Evolutionary conservation across 2,113 vertebrate genomes (phyloP), one percentile per base, ranked within the genome.

Genomic region (Donacobius atricapilla): DNA sequence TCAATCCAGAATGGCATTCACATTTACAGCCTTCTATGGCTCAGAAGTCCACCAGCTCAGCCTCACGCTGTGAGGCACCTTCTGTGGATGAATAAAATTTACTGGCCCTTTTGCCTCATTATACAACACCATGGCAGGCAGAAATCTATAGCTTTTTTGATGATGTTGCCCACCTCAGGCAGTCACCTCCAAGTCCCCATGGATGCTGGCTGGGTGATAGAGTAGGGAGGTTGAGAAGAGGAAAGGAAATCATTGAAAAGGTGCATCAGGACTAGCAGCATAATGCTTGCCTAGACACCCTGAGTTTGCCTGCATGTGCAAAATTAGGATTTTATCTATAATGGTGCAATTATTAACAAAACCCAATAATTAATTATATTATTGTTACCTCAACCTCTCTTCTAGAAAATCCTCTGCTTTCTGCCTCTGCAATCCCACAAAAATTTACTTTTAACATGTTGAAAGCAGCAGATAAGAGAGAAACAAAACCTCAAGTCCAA

Each of bases 381-480:
- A 57, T n/a, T 61, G 10, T 42, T 87, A 56, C 28, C 69, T 87
- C 61, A 68, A 57, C 9, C 21, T 68, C 27, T 27, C 28, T 30
- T 69, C 37, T 85, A 42, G 48, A 92, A 84, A 40, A 72, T 53
- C 45, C 22, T 81, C 57, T 91, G 48, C 25, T 85, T 93, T 93
- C 66, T 91, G 53, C 33, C 66, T 72, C 75, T 53, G 11, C 25
- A 85, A 84, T 87, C 39, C 16, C 66, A 84, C 54, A 78, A 76
- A 91, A 96, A 84, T 65, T 87, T 78, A 79, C 87, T 78, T 64
- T 48, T 79, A 81, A 75, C 57, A 76, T 28, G 21, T 82, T 87
- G 78, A 95, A 95, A 95, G 64, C 35, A 89, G 81, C 50, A 96
- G 93, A 84, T 92, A 93, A 89, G 89, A 87, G 11, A 79, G 65